Evolutionary conservation across 92 coral and sea anemone genomes (phyloP).

Genomic region (Epizoanthus scotinus): DNA sequence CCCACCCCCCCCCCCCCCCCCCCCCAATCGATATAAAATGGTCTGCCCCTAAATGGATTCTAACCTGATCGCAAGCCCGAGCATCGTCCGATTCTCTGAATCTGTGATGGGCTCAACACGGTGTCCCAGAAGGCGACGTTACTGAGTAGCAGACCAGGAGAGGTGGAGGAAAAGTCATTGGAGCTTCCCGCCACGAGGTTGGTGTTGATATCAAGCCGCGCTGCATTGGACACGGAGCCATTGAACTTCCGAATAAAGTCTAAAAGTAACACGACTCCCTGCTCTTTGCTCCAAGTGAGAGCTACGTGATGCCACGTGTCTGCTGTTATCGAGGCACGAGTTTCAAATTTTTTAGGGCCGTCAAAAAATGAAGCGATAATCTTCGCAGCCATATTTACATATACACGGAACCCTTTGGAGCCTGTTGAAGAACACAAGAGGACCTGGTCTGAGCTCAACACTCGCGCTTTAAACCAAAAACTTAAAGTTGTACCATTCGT

Average conservation of each 20-base stretch:
- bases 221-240: neutral
- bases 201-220: neutral
- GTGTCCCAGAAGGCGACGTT: constrained; percentile 23
- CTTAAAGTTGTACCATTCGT: neutral
- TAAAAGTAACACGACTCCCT: constrained; percentile 6
- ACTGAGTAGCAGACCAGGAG: constrained; percentile 16
- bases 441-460: neutral
- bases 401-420: neutral
- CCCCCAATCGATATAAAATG: too few species aligned
- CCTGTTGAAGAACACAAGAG: constrained; percentile 1
- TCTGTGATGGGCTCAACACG: constrained; percentile 1
- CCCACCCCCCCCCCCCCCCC: too few species aligned
- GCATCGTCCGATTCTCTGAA: constrained; percentile 33
- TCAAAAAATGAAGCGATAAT: neutral
- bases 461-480: constrained; percentile 16
- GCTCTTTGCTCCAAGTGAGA: constrained; percentile 12
- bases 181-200: constrained; percentile 13
- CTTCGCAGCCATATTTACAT: neutral
- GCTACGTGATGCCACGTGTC: constrained; percentile 29
- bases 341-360: neutral
- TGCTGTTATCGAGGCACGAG: neutral
- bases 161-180: constrained; percentile 13
- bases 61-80: constrained; percentile 16
- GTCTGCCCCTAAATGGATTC: neutral
- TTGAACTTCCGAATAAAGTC: constrained; percentile 26